Evolutionary conservation across 2,113 vertebrate genomes (phyloP).

Genomic region (Corapipo altera): DNA sequence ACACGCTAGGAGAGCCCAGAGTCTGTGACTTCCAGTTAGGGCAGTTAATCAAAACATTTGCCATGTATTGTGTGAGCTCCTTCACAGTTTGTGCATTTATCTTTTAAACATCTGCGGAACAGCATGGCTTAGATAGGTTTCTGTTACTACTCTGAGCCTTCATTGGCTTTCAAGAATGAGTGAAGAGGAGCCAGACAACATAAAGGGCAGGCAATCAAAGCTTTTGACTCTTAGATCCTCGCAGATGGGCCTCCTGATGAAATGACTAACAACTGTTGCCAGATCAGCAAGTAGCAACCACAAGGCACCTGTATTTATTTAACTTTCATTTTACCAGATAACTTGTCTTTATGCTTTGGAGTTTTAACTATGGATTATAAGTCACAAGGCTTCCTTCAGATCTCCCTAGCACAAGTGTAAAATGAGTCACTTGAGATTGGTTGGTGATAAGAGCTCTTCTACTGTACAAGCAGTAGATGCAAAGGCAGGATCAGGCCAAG

Average conservation of each 20-base stretch:
- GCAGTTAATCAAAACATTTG: constrained; percentile 58
- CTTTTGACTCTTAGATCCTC: constrained; percentile 73
- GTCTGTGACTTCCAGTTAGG: constrained; percentile 32
- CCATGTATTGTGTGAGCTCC: constrained; percentile 44
- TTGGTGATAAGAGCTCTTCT: not conserved
- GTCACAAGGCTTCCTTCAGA: constrained; percentile 7
- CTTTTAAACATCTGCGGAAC: constrained; percentile 79
- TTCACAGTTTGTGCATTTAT: constrained; percentile 60
- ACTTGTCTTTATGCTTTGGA: constrained; percentile 45
- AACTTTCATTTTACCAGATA: constrained; percentile 60
- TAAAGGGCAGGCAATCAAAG: constrained; percentile 77
- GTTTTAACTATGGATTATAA: constrained; percentile 37
- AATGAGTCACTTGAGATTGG: constrained; percentile 23
- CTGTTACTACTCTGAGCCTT: constrained; percentile 41
- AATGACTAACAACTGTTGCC: constrained; percentile 66
- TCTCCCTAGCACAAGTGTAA: constrained; percentile 25
- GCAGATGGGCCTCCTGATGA: constrained; percentile 78
- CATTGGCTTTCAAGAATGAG: constrained; percentile 67
- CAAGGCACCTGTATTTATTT: constrained; percentile 73
- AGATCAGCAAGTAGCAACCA: constrained; percentile 71
- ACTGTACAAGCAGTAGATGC: not conserved
- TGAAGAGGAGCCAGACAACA: constrained; percentile 82
- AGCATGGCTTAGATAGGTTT: constrained; percentile 69
- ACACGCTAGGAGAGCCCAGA: not conserved
- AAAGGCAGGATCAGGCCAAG: not conserved